A percentile compares a stretch with the other conserved stretches of the same genome.
Conservation (phyloP, 2,113 vertebrate genomes). For the Apodemus sylvaticus region DNA sequence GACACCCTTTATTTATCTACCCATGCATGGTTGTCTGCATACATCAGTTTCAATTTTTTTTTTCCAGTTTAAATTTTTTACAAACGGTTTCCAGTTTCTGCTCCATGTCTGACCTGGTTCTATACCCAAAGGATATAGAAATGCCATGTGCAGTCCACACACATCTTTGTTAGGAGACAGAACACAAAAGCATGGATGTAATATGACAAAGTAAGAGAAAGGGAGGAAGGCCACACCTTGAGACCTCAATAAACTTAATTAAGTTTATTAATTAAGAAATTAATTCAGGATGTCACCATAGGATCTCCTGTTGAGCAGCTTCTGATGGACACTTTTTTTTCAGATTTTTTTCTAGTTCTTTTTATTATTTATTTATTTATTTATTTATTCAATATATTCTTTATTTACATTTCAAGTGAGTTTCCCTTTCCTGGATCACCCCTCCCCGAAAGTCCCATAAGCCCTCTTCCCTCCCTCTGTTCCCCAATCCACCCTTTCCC, state of each 20-base stretch:
- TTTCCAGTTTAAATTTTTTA: too few species aligned
- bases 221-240: neutral
- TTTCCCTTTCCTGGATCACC: too few species aligned
- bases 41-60: neutral
- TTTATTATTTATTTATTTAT: too few species aligned
- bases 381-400: too few species aligned
- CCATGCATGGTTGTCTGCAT: neutral
- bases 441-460: too few species aligned
- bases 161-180: neutral
- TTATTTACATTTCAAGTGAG: too few species aligned
- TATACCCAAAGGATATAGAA: neutral
- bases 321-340: neutral
- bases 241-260: neutral
- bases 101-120: neutral
- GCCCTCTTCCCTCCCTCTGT: too few species aligned
- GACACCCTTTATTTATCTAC: neutral
- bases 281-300: neutral
- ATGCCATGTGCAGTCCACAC: neutral
- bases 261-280: too few species aligned
- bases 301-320: neutral
- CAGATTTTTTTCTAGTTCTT: too few species aligned
- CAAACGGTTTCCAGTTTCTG: neutral
- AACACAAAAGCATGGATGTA: neutral
- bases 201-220: neutral
- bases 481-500: too few species aligned